Percentiles rank a stretch among this genome's conserved stretches.
phyloP scores from a whole-genome alignment of 1,140 invertebrate genomes.

The Aphis gossypii region DNA sequence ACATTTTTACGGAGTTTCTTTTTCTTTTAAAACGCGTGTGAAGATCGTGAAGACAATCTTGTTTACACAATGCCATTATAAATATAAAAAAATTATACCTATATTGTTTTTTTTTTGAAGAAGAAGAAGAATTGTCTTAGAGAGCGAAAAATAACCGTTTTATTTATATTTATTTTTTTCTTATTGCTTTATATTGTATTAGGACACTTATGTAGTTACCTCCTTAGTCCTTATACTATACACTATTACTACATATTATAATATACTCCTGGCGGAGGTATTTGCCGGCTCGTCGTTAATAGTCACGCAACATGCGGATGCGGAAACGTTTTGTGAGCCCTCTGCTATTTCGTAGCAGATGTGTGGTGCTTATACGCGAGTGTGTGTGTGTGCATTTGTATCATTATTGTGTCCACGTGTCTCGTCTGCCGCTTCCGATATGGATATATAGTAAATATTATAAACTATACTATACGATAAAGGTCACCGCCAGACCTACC shows the following conservation, averaged over 20 bases:
- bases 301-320: constrained; percentile 38
- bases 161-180: background rate
- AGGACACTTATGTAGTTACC: no score
- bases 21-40: constrained; percentile 29
- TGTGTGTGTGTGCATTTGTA: background rate
- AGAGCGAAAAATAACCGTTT: constrained; percentile 22
- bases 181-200: background rate
- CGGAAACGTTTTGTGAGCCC: constrained; percentile 24
- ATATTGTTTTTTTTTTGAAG: background rate
- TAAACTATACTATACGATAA: background rate
- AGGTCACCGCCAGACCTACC: background rate
- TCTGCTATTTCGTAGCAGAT: background rate
- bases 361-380: background rate
- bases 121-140: background rate
- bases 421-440: background rate
- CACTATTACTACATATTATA: no score
- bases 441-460: background rate
- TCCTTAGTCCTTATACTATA: background rate
- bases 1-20: background rate
- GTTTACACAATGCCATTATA: constrained; percentile 35
- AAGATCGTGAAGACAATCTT: constrained; percentile 43
- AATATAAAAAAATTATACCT: background rate
- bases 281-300: background rate
- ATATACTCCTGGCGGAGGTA: background rate
- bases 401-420: background rate